These are phyloP conservation scores for Cremastinae sp. DNA, from an alignment of 2,888 invertebrate species.

Conservation along the genomic window DNA sequence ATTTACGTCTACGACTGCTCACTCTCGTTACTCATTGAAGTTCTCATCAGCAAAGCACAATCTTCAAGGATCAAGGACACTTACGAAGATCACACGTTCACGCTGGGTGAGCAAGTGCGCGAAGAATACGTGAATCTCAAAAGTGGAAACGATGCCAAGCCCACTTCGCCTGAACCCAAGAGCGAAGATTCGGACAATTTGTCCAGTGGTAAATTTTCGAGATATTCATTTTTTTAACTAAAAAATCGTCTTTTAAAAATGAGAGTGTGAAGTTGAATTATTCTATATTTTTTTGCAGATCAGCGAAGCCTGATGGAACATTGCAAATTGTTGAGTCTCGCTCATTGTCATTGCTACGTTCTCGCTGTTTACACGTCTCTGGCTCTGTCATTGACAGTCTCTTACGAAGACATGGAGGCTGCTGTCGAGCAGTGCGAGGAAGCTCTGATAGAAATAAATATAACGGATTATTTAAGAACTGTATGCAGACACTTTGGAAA, in stretches of 20 bases:
- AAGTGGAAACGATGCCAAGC: conserved; percentile 75
- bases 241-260: too few relatives aligned
- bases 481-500: conserved; percentile 84
- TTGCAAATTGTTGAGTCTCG: conserved; percentile 82
- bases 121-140: conserved; percentile 79
- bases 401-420: conserved; percentile 84
- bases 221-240: too few relatives aligned
- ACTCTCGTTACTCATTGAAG: conserved; percentile 82
- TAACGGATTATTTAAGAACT: conserved; percentile 85
- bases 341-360: conserved; percentile 85
- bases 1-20: conserved; percentile 87
- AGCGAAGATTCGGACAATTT: conserved; percentile 80
- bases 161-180: conserved; percentile 80
- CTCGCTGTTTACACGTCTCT: conserved; percentile 84
- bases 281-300: conserved; percentile 68
- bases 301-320: conserved; percentile 82
- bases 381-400: conserved; percentile 82
- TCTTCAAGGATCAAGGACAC: conserved; percentile 79
- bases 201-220: conserved; percentile 73
- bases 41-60: conserved; percentile 79
- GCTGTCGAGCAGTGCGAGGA: conserved; percentile 88
- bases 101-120: conserved; percentile 73
- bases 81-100: conserved; percentile 82
- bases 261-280: too few relatives aligned
- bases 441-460: conserved; percentile 85